phyloP scores from a whole-genome alignment of 2,888 invertebrate genomes.

The Melieria picta region DNA sequence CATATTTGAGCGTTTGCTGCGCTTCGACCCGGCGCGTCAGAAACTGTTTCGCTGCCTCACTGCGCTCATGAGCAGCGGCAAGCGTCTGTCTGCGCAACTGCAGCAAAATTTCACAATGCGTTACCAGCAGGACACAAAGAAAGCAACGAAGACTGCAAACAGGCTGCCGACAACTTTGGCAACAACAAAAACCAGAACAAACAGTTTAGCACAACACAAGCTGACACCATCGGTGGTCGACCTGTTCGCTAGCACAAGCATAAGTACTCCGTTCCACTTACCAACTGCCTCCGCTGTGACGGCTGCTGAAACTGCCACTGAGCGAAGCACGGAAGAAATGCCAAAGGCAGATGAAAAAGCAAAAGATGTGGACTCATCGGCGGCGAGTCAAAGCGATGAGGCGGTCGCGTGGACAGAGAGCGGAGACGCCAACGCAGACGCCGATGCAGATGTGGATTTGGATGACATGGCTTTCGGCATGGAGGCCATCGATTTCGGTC shows the following conservation, averaged over 20 bases:
- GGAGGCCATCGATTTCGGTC: slow-evolving; percentile 58
- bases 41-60: slow-evolving; percentile 62
- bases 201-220: not conserved
- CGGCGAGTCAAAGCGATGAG: not conserved
- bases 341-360: not conserved
- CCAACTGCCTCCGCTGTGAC: not conserved
- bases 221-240: slow-evolving; percentile 27
- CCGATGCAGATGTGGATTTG: slow-evolving; percentile 25
- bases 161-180: not conserved
- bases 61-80: slow-evolving; percentile 57
- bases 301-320: slow-evolving; percentile 36
- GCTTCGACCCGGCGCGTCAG: slow-evolving; percentile 59
- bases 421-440: slow-evolving; percentile 19
- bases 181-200: not conserved
- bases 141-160: slow-evolving; percentile 9
- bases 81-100: slow-evolving; percentile 55
- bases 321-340: slow-evolving; percentile 12
- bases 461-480: slow-evolving; percentile 44
- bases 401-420: slow-evolving; percentile 13
- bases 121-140: slow-evolving; percentile 40
- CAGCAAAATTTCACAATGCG: slow-evolving; percentile 52
- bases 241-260: slow-evolving; percentile 5
- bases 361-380: not conserved
- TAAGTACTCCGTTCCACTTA: not conserved
- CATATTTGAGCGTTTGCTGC: slow-evolving; percentile 60